Evolutionary conservation across 30 jellyfish, hydroid and myxozoan genomes (phyloP), one percentile per base, ranked within the genome.

Genomic region (Haliclystus octoradiatus): DNA sequence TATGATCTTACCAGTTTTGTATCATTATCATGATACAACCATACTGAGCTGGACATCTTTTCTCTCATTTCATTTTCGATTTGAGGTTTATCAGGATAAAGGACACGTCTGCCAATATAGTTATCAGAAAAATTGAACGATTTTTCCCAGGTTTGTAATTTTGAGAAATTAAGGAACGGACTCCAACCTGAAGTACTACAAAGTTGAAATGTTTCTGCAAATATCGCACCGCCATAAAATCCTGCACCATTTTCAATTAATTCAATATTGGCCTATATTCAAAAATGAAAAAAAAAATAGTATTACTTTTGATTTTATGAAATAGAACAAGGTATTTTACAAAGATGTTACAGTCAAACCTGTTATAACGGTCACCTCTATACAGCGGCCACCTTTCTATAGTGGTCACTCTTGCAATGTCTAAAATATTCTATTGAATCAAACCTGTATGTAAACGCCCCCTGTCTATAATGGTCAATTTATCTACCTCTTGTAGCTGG

Each of bases 171-270:
- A 49, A 26, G 22, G 50, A 14, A 65, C 1, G 93, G 85, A 26
- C 28, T 28, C 1, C 15, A 72, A 1, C 64, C 81, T 23, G 73
- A 29, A 82, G 81, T 66, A 26, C 19, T 46, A 35, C 93, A 80
- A 34, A 64, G 85, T 7, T 70, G 23, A 19, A 80, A 40, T 1
- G 85, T 71, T 23, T 76, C 26, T 28, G 93, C 84, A 34, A 23
- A 72, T 29, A 80, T 50, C 12, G 93, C 93, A 22, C 79, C 80
- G 2, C 93, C 93, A 27, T 72, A 63, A 26, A 71, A 33, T 29
- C 85, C 85, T 14, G 93, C 93, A n/a, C 93, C 85, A 52, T 80
- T 80, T 29, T 47, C 76, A 29, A 72, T 68, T 60, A 82, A 82
- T 4, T 19, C 70, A 62, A 82, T 31, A 19, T 40, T n/a, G n/a